These are phyloP conservation scores for Pararge aegeria DNA, from an alignment of 1,140 invertebrate species.

Conservation along the genomic window DNA sequence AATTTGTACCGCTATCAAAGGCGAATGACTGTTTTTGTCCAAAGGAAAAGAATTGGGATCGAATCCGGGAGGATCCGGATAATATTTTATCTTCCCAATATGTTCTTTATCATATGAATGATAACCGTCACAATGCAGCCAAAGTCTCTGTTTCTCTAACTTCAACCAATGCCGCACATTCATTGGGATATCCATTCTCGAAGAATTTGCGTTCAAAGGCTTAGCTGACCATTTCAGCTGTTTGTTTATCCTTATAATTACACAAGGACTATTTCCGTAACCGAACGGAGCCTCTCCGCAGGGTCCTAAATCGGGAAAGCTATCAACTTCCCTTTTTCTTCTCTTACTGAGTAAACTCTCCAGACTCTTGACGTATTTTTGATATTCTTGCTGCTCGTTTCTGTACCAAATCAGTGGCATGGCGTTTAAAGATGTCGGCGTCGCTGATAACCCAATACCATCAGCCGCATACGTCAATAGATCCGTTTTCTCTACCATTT, in stretches of 20 bases:
- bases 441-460: slow-evolving; percentile 56
- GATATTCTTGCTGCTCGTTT: slow-evolving; percentile 38
- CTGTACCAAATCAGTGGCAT: slow-evolving; percentile 59
- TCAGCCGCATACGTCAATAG: slow-evolving; percentile 43
- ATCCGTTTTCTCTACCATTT: slow-evolving; percentile 35
- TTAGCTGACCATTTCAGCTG: slow-evolving; percentile 49
- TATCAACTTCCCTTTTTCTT: slow-evolving; percentile 32
- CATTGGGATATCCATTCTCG: slow-evolving; percentile 33
- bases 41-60: slow-evolving; percentile 50
- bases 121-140: slow-evolving; percentile 54
- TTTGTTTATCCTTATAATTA: slow-evolving; percentile 64
- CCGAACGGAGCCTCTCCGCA: slow-evolving; percentile 58
- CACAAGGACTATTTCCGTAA: slow-evolving; percentile 57
- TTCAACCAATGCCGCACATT: slow-evolving; percentile 49
- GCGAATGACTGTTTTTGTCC: slow-evolving; percentile 34
- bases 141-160: slow-evolving; percentile 45
- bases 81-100: slow-evolving; percentile 54
- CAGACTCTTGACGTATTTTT: slow-evolving; percentile 53
- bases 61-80: slow-evolving; percentile 63
- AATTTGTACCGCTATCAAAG: slow-evolving; percentile 57
- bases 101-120: slow-evolving; percentile 63
- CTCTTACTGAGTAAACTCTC: slow-evolving; percentile 39
- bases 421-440: slow-evolving; percentile 46
- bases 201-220: slow-evolving; percentile 38
- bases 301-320: slow-evolving; percentile 43